Percentiles rank a stretch among this genome's conserved stretches.
These are phyloP conservation scores for Butorides virescens DNA, from an alignment of 2,113 vertebrate species.

Conservation along the genomic window DNA sequence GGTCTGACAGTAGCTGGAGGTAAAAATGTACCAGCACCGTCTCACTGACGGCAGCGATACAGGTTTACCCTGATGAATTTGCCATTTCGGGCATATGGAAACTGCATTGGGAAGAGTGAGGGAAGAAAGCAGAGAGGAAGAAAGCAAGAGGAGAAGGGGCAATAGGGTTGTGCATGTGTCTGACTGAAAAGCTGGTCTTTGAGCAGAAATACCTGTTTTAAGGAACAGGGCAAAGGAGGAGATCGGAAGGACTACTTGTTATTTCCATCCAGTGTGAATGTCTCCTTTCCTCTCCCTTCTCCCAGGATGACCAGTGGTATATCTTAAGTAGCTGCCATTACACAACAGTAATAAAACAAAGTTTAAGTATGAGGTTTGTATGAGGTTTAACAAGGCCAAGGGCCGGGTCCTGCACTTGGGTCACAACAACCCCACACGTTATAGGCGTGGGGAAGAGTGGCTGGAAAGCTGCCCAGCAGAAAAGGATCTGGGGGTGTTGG, in stretches of 20 bases:
- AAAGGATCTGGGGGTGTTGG: no score
- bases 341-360: neutral
- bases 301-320: rapidly evolving
- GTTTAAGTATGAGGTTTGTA: no score
- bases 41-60: neutral
- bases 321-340: neutral
- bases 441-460: no score
- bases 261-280: rapidly evolving
- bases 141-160: neutral
- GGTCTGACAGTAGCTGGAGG: neutral
- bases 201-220: neutral
- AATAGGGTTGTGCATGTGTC: rapidly evolving
- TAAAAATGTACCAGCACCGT: rapidly evolving
- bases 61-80: neutral
- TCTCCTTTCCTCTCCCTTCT: neutral
- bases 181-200: neutral
- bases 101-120: neutral
- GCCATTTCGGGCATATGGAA: neutral
- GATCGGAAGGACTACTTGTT: neutral
- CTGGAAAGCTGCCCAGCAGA: no score
- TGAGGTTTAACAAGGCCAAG: no score
- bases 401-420: no score
- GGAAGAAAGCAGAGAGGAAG: neutral
- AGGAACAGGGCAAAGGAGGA: neutral
- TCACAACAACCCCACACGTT: no score